These are phyloP conservation scores for Syngnathus scovelli DNA, from an alignment of 2,113 vertebrate species.

Conservation along the genomic window DNA sequence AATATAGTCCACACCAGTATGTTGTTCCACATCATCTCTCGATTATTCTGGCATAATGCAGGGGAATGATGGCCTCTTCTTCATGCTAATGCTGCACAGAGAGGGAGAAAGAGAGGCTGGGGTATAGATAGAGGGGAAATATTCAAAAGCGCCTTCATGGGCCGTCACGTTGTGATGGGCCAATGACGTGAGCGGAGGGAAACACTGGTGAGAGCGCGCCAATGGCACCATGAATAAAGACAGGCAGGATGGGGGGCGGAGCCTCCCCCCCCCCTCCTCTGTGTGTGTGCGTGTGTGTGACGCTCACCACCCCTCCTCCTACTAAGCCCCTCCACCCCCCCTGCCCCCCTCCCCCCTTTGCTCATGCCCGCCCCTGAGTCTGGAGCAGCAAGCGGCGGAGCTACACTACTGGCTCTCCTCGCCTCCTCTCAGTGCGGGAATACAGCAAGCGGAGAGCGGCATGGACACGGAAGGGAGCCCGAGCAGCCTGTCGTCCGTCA, in stretches of 20 bases:
- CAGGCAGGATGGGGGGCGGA: conserved; percentile 42
- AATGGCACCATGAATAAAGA: conserved; percentile 48
- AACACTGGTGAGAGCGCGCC: conserved; percentile 48
- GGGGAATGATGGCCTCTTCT: neutral
- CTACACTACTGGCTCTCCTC: conserved; percentile 68
- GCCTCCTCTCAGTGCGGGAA: conserved; percentile 72
- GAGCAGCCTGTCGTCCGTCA: conserved; percentile 87
- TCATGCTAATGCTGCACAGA: neutral
- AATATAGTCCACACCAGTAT: neutral
- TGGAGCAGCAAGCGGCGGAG: conserved; percentile 58
- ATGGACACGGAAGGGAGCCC: conserved; percentile 94
- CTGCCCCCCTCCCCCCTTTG: conserved; percentile 23
- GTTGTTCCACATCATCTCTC: neutral
- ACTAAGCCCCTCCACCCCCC: conserved; percentile 20
- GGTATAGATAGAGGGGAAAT: neutral
- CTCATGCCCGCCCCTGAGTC: conserved; percentile 69
- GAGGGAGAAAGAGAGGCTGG: neutral
- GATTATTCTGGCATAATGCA: neutral
- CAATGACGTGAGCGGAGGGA: conserved; percentile 53
- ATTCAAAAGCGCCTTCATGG: conserved; percentile 43
- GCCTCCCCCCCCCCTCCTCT: conserved; percentile 12
- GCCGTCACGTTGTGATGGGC: conserved; percentile 45
- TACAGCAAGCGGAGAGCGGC: conserved; percentile 76
- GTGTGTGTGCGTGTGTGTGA: conserved; percentile 19
- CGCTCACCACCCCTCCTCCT: conserved; percentile 51